Base-by-base conservation (phyloP, 2,797 vertebrate species). In the Sebastiscus tertius region DNA sequence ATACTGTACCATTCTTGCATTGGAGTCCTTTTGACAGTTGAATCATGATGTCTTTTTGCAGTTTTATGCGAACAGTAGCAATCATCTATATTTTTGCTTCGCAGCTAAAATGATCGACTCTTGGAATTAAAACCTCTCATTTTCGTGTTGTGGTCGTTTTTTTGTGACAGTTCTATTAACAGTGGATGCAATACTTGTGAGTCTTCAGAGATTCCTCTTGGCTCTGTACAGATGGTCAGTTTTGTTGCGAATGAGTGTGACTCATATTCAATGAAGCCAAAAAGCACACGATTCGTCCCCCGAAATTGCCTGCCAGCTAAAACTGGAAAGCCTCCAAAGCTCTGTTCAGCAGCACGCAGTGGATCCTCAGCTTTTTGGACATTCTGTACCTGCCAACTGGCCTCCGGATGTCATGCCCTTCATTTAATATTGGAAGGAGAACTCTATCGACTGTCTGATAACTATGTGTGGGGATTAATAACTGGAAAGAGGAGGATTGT, bases 251-350 rank as follows among this genome's bases (percentile, higher is more conserved):
- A 54, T 72, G 59, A 22, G 24, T 60, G 78, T 91, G 91, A 92
- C 85, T 94, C 86, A 90, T 64, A 18, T 46, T 72, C 61, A 70
- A 13, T 0, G 16, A 67, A 78, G 88, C 86, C 87, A 90, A 68
- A 90, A 52, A 72, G 49, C 69, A 61, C 71, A 75, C 33, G 1
- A 75, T 65, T 84, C 54, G 49, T 81, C 84, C 63, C 27, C 42
- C 9, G 64, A 75, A 71, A 31, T 26, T 2, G 26, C 27, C 80
- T 75, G 87, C 79, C 83, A 83, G 83, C 81, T 77, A 33, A 34
- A 75, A 27, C 79, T 87, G 88, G 84, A 83, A 22, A 52, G 54
- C 39, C 31, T 89, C 85, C 88, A 91, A 20, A 78, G 54, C 80
- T 77, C 42, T 49, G 69, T 42, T 77, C 42, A 42, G 26, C 42